Evolutionary conservation across 35 echinoderm and acorn worm genomes (phyloP).

Genomic region (Apostichopus californicus): DNA sequence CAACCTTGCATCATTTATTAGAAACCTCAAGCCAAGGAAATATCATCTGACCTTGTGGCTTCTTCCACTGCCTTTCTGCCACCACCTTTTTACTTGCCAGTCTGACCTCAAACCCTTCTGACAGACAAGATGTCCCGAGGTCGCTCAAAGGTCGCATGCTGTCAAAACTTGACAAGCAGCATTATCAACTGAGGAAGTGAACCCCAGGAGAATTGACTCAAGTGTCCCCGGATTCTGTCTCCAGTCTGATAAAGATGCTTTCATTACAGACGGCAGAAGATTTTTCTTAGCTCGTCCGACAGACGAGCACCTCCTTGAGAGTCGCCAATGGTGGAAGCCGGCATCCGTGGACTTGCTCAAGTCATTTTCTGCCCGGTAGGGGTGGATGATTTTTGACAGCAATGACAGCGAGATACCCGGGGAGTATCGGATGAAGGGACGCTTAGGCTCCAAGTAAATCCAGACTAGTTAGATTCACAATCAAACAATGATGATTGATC

Average conservation of each 20-base stretch:
- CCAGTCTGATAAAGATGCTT: constrained; percentile 35
- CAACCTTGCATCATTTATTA: constrained; percentile 36
- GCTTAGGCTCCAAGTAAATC: constrained; percentile 12
- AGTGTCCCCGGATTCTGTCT: constrained; percentile 19
- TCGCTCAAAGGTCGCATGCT: constrained; percentile 24
- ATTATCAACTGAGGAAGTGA: constrained; percentile 31
- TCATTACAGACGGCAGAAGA: constrained; percentile 2
- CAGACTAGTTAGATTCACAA: not conserved
- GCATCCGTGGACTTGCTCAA: constrained; percentile 6
- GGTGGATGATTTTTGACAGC: constrained; percentile 1
- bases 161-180: constrained; percentile 22
- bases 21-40: constrained; percentile 35
- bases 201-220: constrained; percentile 39
- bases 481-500: not conserved
- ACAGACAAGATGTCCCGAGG: constrained; percentile 34
- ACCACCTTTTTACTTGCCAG: constrained; percentile 30
- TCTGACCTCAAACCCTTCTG: constrained; percentile 22
- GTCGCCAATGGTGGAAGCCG: not conserved
- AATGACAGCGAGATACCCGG: constrained; percentile 4
- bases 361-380: constrained; percentile 24
- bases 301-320: not conserved
- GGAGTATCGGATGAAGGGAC: not conserved
- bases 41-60: constrained; percentile 41
- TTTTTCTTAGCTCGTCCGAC: not conserved
- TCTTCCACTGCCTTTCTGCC: constrained; percentile 5